Conservation (phyloP, 1,140 invertebrate genomes). For the Myzus persicae region DNA sequence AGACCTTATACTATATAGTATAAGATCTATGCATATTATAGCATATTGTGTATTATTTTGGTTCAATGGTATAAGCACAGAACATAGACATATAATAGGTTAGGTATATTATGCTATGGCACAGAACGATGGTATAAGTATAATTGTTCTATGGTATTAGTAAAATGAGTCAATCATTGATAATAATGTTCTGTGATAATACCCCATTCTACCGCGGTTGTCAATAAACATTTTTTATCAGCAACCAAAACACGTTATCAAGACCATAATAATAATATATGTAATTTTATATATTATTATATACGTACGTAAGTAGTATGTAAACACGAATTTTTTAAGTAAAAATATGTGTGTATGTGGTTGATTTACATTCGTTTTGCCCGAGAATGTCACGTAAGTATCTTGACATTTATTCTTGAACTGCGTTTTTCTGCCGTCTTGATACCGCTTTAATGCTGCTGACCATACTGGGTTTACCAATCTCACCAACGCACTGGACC, state of each 20-base stretch:
- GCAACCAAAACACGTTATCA: conserved; percentile 15
- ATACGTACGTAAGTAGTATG: not conserved
- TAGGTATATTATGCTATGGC: too few species aligned
- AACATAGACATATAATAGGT: too few species aligned
- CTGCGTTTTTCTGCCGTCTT: not conserved
- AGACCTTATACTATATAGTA: too few species aligned
- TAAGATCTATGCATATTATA: too few species aligned
- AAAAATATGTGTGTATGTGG: conserved; percentile 41
- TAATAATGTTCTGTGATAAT: too few species aligned
- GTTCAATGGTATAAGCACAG: too few species aligned
- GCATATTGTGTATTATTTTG: too few species aligned
- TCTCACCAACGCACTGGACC: not conserved
- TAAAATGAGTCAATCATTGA: too few species aligned
- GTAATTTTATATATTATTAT: not conserved
- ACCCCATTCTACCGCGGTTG: not conserved
- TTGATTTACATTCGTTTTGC: conserved; percentile 36
- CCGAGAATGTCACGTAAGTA: conserved; percentile 9
- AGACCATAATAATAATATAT: not conserved
- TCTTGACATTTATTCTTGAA: not conserved
- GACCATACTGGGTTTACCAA: not conserved
- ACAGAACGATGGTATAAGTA: too few species aligned
- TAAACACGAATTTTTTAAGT: not conserved
- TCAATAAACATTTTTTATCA: not conserved
- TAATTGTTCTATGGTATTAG: too few species aligned
- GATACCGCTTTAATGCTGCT: not conserved